Percentiles rank a stretch among this genome's conserved stretches.
These are phyloP conservation scores for Nothobranchius furzeri DNA, from an alignment of 2,113 vertebrate species.

Conservation along the genomic window DNA sequence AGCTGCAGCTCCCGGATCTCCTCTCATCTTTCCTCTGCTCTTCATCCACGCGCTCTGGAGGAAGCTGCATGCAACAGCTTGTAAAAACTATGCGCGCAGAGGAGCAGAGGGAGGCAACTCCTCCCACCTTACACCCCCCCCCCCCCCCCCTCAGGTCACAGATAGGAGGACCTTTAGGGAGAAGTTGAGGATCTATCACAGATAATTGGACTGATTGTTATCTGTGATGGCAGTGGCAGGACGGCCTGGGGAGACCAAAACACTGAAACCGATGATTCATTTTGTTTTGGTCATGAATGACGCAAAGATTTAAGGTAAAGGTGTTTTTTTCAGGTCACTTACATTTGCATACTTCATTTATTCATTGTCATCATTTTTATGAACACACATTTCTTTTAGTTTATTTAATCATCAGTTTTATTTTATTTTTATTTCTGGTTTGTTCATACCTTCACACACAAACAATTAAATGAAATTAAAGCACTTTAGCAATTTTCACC, in stretches of 20 bases:
- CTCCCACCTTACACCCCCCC: conserved; percentile 47
- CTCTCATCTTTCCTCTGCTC: conserved; percentile 30
- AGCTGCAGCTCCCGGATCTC: conserved; percentile 25
- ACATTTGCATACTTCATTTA: too few relatives aligned
- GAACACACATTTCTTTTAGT: too few relatives aligned
- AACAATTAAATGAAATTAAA: too few relatives aligned
- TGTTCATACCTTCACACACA: too few relatives aligned
- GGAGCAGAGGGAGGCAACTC: conserved; percentile 43
- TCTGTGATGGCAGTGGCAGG: not conserved
- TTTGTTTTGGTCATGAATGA: not conserved
- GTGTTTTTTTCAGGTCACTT: not conserved
- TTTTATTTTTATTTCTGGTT: too few relatives aligned
- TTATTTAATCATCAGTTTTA: too few relatives aligned
- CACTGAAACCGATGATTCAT: not conserved
- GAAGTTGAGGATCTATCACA: not conserved
- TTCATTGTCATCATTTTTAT: too few relatives aligned
- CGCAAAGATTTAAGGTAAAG: too few relatives aligned
- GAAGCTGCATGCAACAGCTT: conserved; percentile 49
- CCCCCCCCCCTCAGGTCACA: not conserved
- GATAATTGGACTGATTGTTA: not conserved
- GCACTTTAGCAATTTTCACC: too few relatives aligned
- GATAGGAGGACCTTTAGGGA: not conserved
- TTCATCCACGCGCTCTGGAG: conserved; percentile 60
- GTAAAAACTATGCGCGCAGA: conserved; percentile 44
- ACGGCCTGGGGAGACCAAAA: too few relatives aligned